Base-by-base conservation (phyloP, 2,888 invertebrate species). In the Geophilus truncorum region DNA sequence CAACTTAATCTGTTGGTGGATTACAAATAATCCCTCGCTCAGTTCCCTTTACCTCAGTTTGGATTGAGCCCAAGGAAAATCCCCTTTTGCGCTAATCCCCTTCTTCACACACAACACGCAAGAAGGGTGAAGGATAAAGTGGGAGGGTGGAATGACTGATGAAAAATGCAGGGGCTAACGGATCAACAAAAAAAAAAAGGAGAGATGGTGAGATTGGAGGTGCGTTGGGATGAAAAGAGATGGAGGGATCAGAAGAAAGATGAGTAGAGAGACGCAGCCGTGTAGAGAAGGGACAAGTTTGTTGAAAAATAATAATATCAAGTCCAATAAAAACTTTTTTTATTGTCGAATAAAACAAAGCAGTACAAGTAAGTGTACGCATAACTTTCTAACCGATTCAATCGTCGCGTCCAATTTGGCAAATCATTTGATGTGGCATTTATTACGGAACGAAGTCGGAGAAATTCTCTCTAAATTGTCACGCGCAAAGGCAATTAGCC, bases 151-250 rank as follows among this genome's bases (percentile, higher is more conserved):
- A 84, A 83, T 75, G 80, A 82, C 40, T 81, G 40, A 9, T 76
- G 78, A 75, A 81, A 79, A 23, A 82, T 80, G 40, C 83, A 83
- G 18, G 80, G 82, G 78, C 70, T 84, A 79, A 81, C 83, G 70
- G 80, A 70, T 36, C n/a, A 83, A 70, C 36, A 82, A n/a, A 81
- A 82, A 18, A 81, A 82, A 40, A n/a, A n/a, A 82, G 79, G 6
- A 77, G 80, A 81, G 81, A 80, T 28, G 78, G 79, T 30, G 70
- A 45, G 83, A 80, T 40, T 81, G 83, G 15, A 80, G 82, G 12
- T 81, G 82, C 28, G 80, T 77, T 12, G 84, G 82, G 32, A 80
- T 78, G 36, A 79, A 62, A 70, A 28, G 15, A 70, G 81, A 40
- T 83, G 81, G 34, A 83, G 82, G 62, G 81, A 82, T 23, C 81